Evolutionary conservation across 2,113 vertebrate genomes (phyloP).

Genomic region (Lepidothrix coronata): DNA sequence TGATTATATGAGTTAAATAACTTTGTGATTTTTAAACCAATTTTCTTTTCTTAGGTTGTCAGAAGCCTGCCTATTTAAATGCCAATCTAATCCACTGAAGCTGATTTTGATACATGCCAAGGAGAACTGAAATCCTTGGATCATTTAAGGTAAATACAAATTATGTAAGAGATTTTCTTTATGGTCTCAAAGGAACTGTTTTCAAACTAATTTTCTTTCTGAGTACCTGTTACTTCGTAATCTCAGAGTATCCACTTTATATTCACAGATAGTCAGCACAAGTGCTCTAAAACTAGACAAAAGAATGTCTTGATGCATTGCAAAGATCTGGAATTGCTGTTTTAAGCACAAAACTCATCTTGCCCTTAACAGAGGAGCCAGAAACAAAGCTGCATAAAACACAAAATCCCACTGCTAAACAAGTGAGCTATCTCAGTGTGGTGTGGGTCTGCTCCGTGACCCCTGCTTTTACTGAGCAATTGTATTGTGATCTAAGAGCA

Average conservation of each 20-base stretch:
- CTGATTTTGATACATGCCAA: background rate
- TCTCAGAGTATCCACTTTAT: background rate
- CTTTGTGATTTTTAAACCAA: background rate
- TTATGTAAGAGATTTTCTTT: background rate
- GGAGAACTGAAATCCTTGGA: background rate
- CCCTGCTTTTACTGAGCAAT: background rate
- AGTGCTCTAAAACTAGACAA: background rate
- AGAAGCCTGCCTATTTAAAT: background rate
- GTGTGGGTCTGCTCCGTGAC: background rate
- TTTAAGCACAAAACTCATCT: background rate
- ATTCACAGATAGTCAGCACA: background rate
- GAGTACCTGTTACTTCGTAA: background rate
- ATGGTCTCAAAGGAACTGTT: background rate
- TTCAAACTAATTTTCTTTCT: background rate
- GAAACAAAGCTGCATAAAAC: background rate
- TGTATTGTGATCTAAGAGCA: background rate
- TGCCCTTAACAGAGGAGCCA: background rate
- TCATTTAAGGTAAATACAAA: background rate
- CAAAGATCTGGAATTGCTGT: background rate
- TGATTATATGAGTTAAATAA: background rate
- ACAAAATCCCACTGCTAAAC: background rate
- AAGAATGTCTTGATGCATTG: background rate
- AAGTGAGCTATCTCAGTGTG: accelerated
- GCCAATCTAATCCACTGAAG: background rate
- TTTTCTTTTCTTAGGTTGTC: background rate